Conservation (phyloP, 1,140 invertebrate species). For the Formica selysi region DNA sequence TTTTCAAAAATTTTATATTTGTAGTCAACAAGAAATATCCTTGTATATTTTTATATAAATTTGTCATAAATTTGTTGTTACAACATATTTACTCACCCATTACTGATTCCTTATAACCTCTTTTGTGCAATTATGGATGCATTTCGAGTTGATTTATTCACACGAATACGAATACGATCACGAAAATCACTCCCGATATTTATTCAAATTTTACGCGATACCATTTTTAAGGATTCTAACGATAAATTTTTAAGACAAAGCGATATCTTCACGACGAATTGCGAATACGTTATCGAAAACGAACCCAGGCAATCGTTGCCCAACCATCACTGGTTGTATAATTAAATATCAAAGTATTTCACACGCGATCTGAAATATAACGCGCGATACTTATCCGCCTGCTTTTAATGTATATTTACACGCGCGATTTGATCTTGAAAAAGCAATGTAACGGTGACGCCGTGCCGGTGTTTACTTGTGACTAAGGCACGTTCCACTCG, state of each 20-base stretch:
- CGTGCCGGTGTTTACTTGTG: background rate
- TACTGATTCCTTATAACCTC: background rate
- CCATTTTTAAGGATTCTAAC: background rate
- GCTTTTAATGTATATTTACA: background rate
- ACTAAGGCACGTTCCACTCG: background rate
- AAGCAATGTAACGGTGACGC: background rate
- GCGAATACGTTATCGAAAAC: background rate
- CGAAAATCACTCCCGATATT: background rate
- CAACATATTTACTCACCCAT: background rate
- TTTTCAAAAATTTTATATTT: too few relatives aligned
- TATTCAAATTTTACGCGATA: slow-evolving; percentile 10
- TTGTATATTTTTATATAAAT: too few relatives aligned
- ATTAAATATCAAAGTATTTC: background rate
- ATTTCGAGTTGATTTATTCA: background rate
- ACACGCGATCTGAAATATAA: slow-evolving; percentile 14
- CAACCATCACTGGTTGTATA: too few relatives aligned
- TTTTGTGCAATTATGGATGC: background rate
- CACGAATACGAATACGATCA: background rate
- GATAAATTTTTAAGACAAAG: background rate
- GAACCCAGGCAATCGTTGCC: background rate
- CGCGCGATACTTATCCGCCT: background rate
- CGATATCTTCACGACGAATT: background rate
- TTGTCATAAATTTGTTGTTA: background rate
- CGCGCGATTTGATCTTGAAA: background rate
- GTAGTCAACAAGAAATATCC: too few relatives aligned